A percentile compares a stretch with the other conserved stretches of the same genome.
Conservation (phyloP, 2,888 invertebrate species). For the Polietes domitor region DNA sequence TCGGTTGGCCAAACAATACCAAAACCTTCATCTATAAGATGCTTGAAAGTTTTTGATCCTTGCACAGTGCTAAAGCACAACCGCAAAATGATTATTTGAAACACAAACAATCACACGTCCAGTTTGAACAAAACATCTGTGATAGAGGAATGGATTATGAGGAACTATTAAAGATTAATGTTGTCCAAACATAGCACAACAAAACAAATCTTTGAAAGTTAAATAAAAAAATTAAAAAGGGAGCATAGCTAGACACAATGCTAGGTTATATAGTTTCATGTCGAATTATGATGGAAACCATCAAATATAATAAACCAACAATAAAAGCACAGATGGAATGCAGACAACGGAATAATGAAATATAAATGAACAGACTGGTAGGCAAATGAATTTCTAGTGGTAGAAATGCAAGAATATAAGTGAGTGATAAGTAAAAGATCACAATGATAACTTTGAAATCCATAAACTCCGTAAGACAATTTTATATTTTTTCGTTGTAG, state of each 20-base stretch:
- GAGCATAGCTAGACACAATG: slow-evolving; percentile 4
- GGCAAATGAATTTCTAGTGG: not conserved
- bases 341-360: not conserved
- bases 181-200: not conserved
- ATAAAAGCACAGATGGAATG: slow-evolving; percentile 24
- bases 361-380: not conserved
- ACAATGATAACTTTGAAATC: too few species aligned
- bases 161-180: slow-evolving; percentile 20
- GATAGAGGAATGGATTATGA: too few species aligned
- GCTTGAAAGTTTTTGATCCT: not conserved
- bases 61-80: not conserved
- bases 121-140: too few species aligned
- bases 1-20: not conserved
- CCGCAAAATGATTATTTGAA: not conserved
- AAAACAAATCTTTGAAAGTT: slow-evolving; percentile 8
- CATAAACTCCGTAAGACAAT: too few species aligned
- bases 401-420: too few species aligned
- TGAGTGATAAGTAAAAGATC: too few species aligned
- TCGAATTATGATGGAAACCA: slow-evolving; percentile 24
- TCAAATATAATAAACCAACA: slow-evolving; percentile 33
- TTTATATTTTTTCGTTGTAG: too few species aligned
- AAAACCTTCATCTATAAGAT: not conserved
- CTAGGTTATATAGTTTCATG: slow-evolving; percentile 4
- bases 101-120: not conserved
- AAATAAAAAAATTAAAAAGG: too few species aligned